Base-by-base conservation (phyloP, 2,888 invertebrate genomes). In the Branchinecta sandiegonensis region DNA sequence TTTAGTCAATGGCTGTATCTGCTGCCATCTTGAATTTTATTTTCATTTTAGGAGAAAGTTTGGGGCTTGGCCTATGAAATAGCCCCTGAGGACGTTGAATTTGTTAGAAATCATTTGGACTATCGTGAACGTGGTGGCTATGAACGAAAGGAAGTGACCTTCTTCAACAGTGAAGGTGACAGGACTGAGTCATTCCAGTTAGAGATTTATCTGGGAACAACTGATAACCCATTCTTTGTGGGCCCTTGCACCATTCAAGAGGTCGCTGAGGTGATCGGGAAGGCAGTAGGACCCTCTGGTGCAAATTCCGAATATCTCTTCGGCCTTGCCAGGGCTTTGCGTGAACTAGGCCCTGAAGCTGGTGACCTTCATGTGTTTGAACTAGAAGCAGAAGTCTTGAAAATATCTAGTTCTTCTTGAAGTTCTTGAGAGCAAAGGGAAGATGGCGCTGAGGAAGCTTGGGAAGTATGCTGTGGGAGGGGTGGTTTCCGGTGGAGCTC, bases 21-120 rank as follows among this genome's bases (percentile, higher is more conserved):
- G 37, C 37, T 37, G 37, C 37, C 37, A 37, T 37, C 37, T 37
- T 37, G 4, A 37, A 37, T 37, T 37, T 37, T 37, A 37, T 37
- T 37, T 66, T 63, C 64, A 48, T 69, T 72, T 68, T 72, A 83
- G 77, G 85, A 84, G 70, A 79, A 80, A 74, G 94, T 95, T 0
- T 95, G 92, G 87, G 96, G 96, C 5, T 82, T 94, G 13, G 94
- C 94, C 0, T 96, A 94, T 77, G 86, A 89, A 79, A 91, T 97
- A 74, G 83, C 84, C 9, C 77, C 82, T 0, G 79, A 84, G 66
- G 84, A 93, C 71, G 83, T 83, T 71, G 81, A 83, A 10, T 77
- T 81, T 71, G 94, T 95, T 0, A 82, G 88, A 1, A 80, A 84
- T 67, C 89, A 95, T 76, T 80, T 97, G 72, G 94, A 96, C 77